These are phyloP conservation scores for Dendrolimus kikuchii DNA, from an alignment of 1,140 invertebrate genomes.

Conservation along the genomic window DNA sequence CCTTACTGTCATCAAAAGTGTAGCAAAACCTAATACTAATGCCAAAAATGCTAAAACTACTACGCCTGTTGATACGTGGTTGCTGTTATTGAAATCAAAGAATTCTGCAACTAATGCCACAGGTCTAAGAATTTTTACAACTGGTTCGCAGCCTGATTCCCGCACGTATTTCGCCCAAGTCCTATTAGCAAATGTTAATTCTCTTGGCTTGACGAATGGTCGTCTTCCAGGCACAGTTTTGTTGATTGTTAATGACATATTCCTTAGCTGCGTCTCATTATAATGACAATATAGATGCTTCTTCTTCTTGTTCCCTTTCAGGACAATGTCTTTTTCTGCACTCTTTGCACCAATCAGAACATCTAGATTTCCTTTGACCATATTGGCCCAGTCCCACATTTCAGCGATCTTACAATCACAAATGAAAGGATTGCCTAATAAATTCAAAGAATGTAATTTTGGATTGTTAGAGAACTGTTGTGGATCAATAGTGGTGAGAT, in stretches of 20 bases:
- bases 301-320: conserved; percentile 75
- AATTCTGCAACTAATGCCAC: conserved; percentile 44
- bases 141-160: conserved; percentile 77
- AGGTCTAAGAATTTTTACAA: conserved; percentile 64
- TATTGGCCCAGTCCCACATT: conserved; percentile 81
- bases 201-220: conserved; percentile 72
- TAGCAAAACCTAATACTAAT: conserved; percentile 32
- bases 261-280: conserved; percentile 73
- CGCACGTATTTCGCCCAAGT: conserved; percentile 83
- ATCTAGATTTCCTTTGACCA: conserved; percentile 76
- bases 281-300: conserved; percentile 78
- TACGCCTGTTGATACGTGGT: conserved; percentile 23
- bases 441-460: conserved; percentile 73
- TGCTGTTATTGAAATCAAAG: conserved; percentile 20
- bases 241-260: conserved; percentile 65
- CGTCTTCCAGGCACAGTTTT: conserved; percentile 69
- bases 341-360: conserved; percentile 78
- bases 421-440: conserved; percentile 80
- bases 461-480: conserved; percentile 73
- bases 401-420: conserved; percentile 80
- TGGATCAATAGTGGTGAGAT: conserved; percentile 74
- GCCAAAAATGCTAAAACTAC: conserved; percentile 34
- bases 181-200: conserved; percentile 73
- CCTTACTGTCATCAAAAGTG: conserved; percentile 47
- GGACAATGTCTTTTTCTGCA: conserved; percentile 71